A percentile compares a stretch with the other conserved stretches of the same genome.
Conservation (phyloP, 2,888 invertebrate species). For the Pterobdella sp. region DNA sequence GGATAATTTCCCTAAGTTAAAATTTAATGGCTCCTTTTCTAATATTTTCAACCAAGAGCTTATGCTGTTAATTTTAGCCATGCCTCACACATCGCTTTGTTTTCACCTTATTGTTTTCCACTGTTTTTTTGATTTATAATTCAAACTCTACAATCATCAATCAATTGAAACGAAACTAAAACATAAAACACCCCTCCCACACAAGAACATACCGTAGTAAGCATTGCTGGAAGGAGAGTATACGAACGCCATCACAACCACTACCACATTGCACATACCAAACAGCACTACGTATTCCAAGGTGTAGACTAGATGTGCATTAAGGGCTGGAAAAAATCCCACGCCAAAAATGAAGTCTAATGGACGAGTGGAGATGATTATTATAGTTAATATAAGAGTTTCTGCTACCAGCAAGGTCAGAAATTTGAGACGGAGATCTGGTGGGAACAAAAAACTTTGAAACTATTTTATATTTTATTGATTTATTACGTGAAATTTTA, state of each 20-base stretch:
- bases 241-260: conserved; percentile 86
- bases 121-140: too few relatives aligned
- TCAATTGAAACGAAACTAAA: too few relatives aligned
- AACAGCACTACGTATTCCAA: conserved; percentile 93
- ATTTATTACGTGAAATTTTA: too few relatives aligned
- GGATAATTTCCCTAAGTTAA: too few relatives aligned
- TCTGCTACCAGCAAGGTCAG: conserved; percentile 75
- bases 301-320: conserved; percentile 78
- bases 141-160: too few relatives aligned
- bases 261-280: conserved; percentile 82
- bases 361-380: conserved; percentile 71
- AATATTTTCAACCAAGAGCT: too few relatives aligned
- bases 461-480: background rate
- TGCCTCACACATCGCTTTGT: too few relatives aligned
- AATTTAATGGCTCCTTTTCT: too few relatives aligned
- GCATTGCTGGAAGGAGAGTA: conserved; percentile 76
- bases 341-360: conserved; percentile 55
- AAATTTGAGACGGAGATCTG: conserved; percentile 84
- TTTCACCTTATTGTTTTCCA: too few relatives aligned
- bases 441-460: conserved; percentile 36
- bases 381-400: conserved; percentile 66
- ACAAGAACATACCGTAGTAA: conserved; percentile 64
- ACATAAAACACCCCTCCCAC: background rate
- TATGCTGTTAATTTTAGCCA: too few relatives aligned
- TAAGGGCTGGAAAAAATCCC: conserved; percentile 75